phyloP scores from a whole-genome alignment of 1,140 invertebrate genomes.

The Telenomus remus region DNA sequence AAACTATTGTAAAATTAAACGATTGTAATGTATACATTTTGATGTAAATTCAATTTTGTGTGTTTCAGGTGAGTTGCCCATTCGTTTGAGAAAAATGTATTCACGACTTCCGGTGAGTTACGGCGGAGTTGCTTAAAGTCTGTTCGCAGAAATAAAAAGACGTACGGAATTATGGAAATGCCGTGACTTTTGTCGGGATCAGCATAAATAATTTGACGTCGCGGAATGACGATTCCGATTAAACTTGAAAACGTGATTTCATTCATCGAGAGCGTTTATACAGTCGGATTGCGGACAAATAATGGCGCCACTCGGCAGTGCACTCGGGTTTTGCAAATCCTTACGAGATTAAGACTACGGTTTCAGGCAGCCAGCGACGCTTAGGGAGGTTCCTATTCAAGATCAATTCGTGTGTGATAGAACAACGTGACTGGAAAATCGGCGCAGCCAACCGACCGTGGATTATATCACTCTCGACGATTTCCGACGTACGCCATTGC shows the following conservation, averaged over 20 bases:
- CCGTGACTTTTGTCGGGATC: slow-evolving; percentile 14
- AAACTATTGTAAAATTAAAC: too few relatives aligned
- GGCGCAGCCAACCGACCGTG: slow-evolving; percentile 1
- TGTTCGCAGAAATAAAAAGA: background rate
- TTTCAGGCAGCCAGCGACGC: slow-evolving; percentile 13
- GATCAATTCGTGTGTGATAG: slow-evolving; percentile 38
- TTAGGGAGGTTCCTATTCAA: slow-evolving; percentile 28
- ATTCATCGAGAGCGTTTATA: slow-evolving; percentile 27
- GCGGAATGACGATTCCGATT: slow-evolving; percentile 29
- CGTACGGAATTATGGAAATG: slow-evolving; percentile 5
- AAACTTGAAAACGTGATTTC: slow-evolving; percentile 31
- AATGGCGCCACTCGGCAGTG: slow-evolving; percentile 9
- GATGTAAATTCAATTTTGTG: slow-evolving; percentile 5
- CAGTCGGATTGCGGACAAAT: slow-evolving; percentile 37
- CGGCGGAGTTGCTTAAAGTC: background rate
- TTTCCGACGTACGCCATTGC: slow-evolving; percentile 8
- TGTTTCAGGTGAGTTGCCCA: slow-evolving; percentile 34
- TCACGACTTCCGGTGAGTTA: slow-evolving; percentile 20
- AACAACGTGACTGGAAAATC: slow-evolving; percentile 50
- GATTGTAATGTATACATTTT: too few relatives aligned
- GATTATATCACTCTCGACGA: slow-evolving; percentile 16
- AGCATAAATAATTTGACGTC: slow-evolving; percentile 35
- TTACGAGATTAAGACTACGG: slow-evolving; percentile 31
- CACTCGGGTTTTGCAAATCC: slow-evolving; percentile 37
- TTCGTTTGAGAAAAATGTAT: slow-evolving; percentile 12